These are phyloP conservation scores for Eleginops maclovinus DNA, from an alignment of 2,113 vertebrate species.

Conservation along the genomic window DNA sequence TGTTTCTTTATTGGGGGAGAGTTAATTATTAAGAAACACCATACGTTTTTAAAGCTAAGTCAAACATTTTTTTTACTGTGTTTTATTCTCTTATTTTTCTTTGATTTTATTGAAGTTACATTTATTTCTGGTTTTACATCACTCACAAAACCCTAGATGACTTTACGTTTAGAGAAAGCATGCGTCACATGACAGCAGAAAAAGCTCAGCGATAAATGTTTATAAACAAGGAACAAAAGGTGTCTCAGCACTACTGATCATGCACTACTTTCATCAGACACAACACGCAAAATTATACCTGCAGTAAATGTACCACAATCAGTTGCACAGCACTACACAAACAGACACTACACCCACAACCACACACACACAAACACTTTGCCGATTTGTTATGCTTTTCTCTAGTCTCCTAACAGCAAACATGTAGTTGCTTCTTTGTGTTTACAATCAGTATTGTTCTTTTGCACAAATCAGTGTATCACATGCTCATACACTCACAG, in stretches of 20 bases:
- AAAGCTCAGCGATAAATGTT: slow-evolving; percentile 17
- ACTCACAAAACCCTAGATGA: background rate
- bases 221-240: slow-evolving; percentile 39
- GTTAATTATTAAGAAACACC: too few relatives aligned
- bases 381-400: background rate
- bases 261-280: slow-evolving; percentile 17
- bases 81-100: too few relatives aligned
- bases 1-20: background rate
- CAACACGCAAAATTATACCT: slow-evolving; percentile 11
- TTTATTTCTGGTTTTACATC: background rate
- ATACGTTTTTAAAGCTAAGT: background rate
- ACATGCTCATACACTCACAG: background rate
- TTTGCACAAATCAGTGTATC: background rate
- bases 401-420: background rate
- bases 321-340: background rate
- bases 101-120: background rate
- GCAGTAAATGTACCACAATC: background rate
- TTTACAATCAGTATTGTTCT: background rate
- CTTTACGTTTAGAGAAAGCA: slow-evolving; percentile 19
- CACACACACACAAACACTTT: background rate
- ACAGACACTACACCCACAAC: background rate
- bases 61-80: background rate
- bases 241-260: slow-evolving; percentile 2
- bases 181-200: slow-evolving; percentile 30
- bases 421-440: background rate